Evolutionary conservation across 2,888 invertebrate species (phyloP), one percentile per base, ranked within the genome.

Genomic region (Matsumyia berberina): DNA sequence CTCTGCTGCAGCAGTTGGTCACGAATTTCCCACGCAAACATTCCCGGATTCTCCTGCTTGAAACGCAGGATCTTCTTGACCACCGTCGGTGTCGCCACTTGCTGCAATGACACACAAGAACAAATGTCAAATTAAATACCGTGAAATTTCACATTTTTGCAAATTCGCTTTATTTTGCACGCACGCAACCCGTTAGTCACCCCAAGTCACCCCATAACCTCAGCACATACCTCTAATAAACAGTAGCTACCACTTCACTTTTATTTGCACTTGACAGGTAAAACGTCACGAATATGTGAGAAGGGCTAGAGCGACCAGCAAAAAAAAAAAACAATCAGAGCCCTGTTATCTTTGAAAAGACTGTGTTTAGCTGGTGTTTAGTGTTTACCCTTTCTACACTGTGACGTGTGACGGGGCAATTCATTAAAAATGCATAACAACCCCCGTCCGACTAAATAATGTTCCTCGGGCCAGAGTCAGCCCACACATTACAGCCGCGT

Each of bases 11-110:
- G 94, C 86, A 98, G 93, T 88, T 97, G 95, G 91, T 98, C 96
- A 0, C 98, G 94, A 87, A 98, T 98, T 93, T 98, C 98, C 98
- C 98, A 98, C 8, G 98, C 98, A 91, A 98, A 98, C 95, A 98
- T 96, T 5, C 97, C 97, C 0, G 98, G 98, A 92, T 98, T 98
- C 91, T 98, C 97, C 90, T 97, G 97, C 91, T 98, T 98, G 88
- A 97, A 94, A 5, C 97, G 95, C 35, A 98, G 94, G 88, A 99
- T 98, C 93, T 97, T 97, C 93, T 97, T 96, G 11, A 98, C 98
- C 0, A 98, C 98, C 0, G 97, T 97, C 1, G 98, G 98, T 3
- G 98, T 98, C 85, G 98, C 98, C 86, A 98, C 98, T 97, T 98
- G 97, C 97, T 97, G 94, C 86, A 94, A 93, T 87, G 87, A 89